A percentile compares a stretch with the other conserved stretches of the same genome.
These are phyloP conservation scores for Hirundichthys speculiger DNA, from an alignment of 2,113 vertebrate species.

Conservation along the genomic window DNA sequence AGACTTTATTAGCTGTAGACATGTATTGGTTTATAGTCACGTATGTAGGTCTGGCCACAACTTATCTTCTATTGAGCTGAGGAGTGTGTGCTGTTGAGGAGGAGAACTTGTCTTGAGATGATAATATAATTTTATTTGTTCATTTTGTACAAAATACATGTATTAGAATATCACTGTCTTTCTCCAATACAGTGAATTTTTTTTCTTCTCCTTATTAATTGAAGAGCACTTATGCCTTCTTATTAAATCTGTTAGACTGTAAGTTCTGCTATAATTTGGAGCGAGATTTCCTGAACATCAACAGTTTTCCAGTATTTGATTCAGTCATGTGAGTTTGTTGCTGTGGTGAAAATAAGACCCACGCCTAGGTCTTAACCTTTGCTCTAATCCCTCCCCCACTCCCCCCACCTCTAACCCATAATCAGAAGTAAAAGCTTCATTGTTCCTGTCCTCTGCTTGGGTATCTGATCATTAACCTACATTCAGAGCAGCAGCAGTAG, in stretches of 20 bases:
- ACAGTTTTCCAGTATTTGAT: constrained; percentile 35
- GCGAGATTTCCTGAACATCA: neutral
- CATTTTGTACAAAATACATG: too few species aligned
- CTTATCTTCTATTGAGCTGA: constrained; percentile 1
- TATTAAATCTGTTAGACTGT: neutral
- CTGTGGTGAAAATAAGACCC: constrained; percentile 47
- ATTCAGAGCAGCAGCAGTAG: constrained; percentile 60
- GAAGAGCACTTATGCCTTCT: too few species aligned
- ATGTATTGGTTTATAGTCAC: constrained; percentile 23
- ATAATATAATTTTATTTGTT: constrained; percentile 3
- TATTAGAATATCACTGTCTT: too few species aligned
- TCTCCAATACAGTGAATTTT: too few species aligned
- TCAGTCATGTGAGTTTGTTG: constrained; percentile 53
- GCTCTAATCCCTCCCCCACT: constrained; percentile 53
- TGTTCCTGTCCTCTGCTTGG: constrained; percentile 71
- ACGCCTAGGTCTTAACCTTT: constrained; percentile 69
- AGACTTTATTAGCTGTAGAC: constrained; percentile 11
- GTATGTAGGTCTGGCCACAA: neutral
- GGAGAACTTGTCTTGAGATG: neutral
- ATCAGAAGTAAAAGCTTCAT: constrained; percentile 75
- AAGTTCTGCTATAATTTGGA: neutral
- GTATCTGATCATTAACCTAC: constrained; percentile 80
- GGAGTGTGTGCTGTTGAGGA: neutral
- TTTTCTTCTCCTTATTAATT: too few species aligned
- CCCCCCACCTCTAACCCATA: constrained; percentile 63